Base-by-base conservation (phyloP, 2,797 vertebrate species). In the Gymnothorax javanicus region DNA sequence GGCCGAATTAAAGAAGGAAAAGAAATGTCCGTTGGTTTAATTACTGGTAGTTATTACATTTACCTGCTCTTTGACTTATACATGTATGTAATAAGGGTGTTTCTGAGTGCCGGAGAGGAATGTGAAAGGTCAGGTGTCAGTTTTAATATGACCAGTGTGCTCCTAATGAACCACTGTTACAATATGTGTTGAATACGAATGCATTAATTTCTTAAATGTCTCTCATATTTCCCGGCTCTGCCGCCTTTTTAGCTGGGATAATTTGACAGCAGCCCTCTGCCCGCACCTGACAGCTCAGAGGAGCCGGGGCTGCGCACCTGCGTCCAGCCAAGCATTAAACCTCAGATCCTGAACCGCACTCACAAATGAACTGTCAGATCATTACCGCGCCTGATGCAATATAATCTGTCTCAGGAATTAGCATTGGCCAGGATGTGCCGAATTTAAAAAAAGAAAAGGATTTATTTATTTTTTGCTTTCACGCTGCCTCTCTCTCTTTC, bases 281-380 rank as follows among this genome's bases (percentile, higher is more conserved):
- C 94, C 93, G 92, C 95, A 93, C 93, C 93, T 95, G 95, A 96
- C 96, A 96, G 97, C 95, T 96, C 94, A 90, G 95, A 94, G 95
- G 94, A 95, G 94, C 95, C 93, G 92, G 94, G 94, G 92, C 94
- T 93, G 93, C 93, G 94, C 97, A 99, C 97, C 98, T 99, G 97
- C 94, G 94, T 97, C 97, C 96, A 96, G 94, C 97, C 93, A 92
- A 95, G 96, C 96, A 96, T 97, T 97, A 97, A 97, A 96, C 96
- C 97, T 97, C 96, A 96, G 97, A 96, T 97, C 95, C 94, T 97
- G 96, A 97, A 97, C 97, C 96, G 97, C 96, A 93, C 95, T 97
- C 98, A 98, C 97, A 98, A 98, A 98, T 97, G 97, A 99, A 99
- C 98, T 99, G 98, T 99, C 98, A 99, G 97, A 98, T 99, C 98